Base-by-base conservation (phyloP, 2,797 vertebrate species). In the Knipowitschia caucasica region DNA sequence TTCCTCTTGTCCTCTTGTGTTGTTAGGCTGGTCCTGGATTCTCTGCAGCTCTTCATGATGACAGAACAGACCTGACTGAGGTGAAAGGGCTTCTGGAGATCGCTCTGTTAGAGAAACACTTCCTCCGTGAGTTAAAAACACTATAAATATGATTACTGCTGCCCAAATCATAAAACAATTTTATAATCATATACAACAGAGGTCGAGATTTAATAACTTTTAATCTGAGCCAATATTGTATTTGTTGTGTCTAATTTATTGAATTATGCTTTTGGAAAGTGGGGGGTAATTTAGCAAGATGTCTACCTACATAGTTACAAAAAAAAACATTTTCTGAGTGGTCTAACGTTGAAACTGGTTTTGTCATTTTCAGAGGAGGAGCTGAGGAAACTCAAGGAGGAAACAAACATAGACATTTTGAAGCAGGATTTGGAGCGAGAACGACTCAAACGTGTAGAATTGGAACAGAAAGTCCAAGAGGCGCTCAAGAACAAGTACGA, bases 61-160 rank as follows among this genome's bases (percentile, higher is more conserved):
- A 93, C 44, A 89, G 94, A 75, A 91, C 92, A 0, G 95, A 99
- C 50, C 84, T 99, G 59, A 98, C 93, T 7, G 96, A 99, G 79
- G 91, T 99, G 82, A 97, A 99, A 90, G 95, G 94, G 67, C 95
- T 98, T 75, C 89, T 99, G 66, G 96, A 99, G 88, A 94, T 99
- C 11, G 94, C 96, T 73, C 88, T 99, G 83, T 69, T 99, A 81
- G 96, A 99, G 78, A 99, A 99, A 70, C 95, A 99, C 84, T 99
- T 96, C 71, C 72, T 99, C 47, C 94, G 96, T 99, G 86, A 98
- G 96, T 98, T 2, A 34, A 33, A 33, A 34, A n/a, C 12, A n/a
- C 1, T 34, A 14, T n/a, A 34, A 5, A 12, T 12, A 14, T 33
- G 11, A 12, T 33, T 33, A 33, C 31, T 12, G 11, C 31, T 14